Percentiles rank a stretch among this genome's conserved stretches.
Conservation (phyloP, 2,888 invertebrate genomes). For the Euzetes globulus region DNA sequence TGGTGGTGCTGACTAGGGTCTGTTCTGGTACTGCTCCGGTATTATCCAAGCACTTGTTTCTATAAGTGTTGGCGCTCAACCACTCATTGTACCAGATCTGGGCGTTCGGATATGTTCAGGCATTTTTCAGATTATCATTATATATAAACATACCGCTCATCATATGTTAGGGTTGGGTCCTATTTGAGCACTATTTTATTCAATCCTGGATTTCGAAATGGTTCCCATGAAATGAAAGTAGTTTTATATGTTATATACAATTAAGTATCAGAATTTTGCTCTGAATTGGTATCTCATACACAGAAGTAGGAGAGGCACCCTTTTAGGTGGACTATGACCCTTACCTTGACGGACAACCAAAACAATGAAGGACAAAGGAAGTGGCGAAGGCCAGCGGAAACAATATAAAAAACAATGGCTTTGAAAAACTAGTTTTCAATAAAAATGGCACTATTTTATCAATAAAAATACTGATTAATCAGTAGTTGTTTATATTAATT, state of each 20-base stretch:
- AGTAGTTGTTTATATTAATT: too few species aligned
- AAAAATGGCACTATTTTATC: too few species aligned
- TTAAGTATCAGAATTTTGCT: neutral
- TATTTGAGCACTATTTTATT: neutral
- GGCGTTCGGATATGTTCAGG: neutral
- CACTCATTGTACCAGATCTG: neutral
- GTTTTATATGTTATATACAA: constrained; percentile 19
- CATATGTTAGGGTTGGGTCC: constrained; percentile 17
- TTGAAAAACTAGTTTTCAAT: too few species aligned
- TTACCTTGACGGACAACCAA: too few species aligned
- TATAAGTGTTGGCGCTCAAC: neutral
- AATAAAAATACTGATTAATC: too few species aligned
- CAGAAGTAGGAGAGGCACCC: too few species aligned
- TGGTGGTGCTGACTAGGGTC: neutral
- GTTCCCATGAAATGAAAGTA: constrained; percentile 15
- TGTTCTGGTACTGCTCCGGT: too few species aligned
- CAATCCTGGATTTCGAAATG: constrained; percentile 3
- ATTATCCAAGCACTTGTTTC: too few species aligned
- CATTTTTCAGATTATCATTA: constrained; percentile 11
- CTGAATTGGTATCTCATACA: neutral
- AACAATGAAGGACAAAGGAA: too few species aligned
- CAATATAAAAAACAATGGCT: too few species aligned
- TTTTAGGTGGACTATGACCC: too few species aligned
- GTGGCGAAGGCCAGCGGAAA: too few species aligned
- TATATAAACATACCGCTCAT: constrained; percentile 1